A percentile compares a stretch with the other conserved stretches of the same genome.
Evolutionary conservation across 2,888 invertebrate species (phyloP).

Genomic region (Philonicus albiceps): DNA sequence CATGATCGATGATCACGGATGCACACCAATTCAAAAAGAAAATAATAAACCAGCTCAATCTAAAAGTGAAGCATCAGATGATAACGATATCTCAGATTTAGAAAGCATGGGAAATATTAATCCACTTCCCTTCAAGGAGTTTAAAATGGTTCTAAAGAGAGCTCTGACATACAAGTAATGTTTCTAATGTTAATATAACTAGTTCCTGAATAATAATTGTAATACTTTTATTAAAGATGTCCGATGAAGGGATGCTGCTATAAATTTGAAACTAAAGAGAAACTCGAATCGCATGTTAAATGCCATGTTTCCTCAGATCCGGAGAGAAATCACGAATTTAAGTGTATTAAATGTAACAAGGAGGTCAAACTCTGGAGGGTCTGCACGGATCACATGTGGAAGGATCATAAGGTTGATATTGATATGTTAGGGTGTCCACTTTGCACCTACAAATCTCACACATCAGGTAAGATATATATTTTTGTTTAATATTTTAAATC

Average conservation of each 20-base stretch:
- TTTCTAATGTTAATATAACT: background rate
- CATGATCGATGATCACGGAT: constrained; percentile 59
- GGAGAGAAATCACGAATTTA: constrained; percentile 60
- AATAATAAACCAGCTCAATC: background rate
- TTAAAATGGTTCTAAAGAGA: constrained; percentile 40
- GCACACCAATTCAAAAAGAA: constrained; percentile 21
- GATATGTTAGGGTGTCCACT: constrained; percentile 69
- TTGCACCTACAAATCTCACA: constrained; percentile 68
- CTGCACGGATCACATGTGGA: constrained; percentile 75
- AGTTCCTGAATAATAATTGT: background rate
- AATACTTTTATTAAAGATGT: constrained; percentile 62
- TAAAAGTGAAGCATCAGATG: constrained; percentile 40
- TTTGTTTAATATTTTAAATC: background rate
- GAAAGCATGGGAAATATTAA: background rate
- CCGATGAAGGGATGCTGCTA: constrained; percentile 66
- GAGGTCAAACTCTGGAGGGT: constrained; percentile 70
- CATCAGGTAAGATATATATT: constrained; percentile 57
- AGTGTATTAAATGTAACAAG: constrained; percentile 66
- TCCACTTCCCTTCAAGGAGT: constrained; percentile 47
- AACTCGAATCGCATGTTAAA: constrained; percentile 64
- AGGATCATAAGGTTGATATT: constrained; percentile 69
- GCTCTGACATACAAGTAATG: constrained; percentile 22
- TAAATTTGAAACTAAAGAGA: constrained; percentile 64
- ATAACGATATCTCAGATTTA: constrained; percentile 15
- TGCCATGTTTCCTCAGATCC: constrained; percentile 63